Base-by-base conservation (phyloP, 2,888 invertebrate genomes). In the Dolomedes plantarius region DNA sequence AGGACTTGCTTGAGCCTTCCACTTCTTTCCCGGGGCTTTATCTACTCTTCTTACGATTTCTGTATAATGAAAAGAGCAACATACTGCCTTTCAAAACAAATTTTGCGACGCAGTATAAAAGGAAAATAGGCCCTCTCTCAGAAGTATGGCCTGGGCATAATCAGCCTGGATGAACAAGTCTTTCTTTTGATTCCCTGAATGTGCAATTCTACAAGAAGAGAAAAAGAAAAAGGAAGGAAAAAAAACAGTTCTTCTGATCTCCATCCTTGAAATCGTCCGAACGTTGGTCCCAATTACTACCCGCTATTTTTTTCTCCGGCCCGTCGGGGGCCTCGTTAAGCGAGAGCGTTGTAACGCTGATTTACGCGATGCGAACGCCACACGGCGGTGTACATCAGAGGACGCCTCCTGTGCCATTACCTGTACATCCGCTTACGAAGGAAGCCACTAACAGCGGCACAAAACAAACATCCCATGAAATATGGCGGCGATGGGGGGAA, bases 311-410 rank as follows among this genome's bases (percentile, higher is more conserved):
- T 75, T 76, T 28, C n/a, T 11, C 13, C 9, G 9, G n/a, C n/a
- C n/a, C n/a, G n/a, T n/a, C n/a, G 83, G 65, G 56, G 46, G 65
- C 68, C 83, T 85, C 77, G 83, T 85, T 85, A 85, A 73, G 36
- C 9, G 62, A 36, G 56, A 64, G 65, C 56, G 76, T 64, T 71
- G 75, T 76, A 83, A 71, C 36, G 39, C 77, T 85, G 83, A 85
- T 85, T 85, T 85, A 85, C 77, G 73, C 68, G 77, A 77, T 41
- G 64, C 39, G 67, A 67, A 65, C 83, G 83, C 83, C 83, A 85
- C 83, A 85, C 83, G 72, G 83, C 83, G 83, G 83, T 77, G 28
- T 28, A 85, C 72, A 73, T 85, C 83, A 85, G 77, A 85, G 77
- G 82, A 62, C 50, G 32, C 71, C 76, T 46, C 67, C 73, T 46